Evolutionary conservation across 1,140 invertebrate species (phyloP), one percentile per base, ranked within the genome.

Genomic region (Monomorium pharaonis): DNA sequence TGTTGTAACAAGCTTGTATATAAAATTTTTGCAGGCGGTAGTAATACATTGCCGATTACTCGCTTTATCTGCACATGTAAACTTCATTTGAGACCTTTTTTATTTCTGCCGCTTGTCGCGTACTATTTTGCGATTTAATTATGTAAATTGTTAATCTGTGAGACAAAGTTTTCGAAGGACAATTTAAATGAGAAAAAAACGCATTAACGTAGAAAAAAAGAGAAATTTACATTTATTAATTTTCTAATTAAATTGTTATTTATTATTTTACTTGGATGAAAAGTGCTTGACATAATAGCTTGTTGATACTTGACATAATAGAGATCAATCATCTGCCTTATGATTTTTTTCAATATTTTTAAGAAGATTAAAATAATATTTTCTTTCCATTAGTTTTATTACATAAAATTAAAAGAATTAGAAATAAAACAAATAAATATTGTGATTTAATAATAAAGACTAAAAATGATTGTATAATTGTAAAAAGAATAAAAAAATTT

Each of bases 91-190:
- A 16, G n/a, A 18, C n/a, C n/a, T 24, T 21, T n/a, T 67, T 78
- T 51, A 65, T 65, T 78, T 51, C 16, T 63, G 4, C 12, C 16
- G 56, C n/a, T 4, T 27, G 27, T 27, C 42, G 5, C 47, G 6
- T 65, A 81, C 27, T 83, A 54, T 37, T 49, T 78, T 24, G 37
- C 12, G 78, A 42, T 51, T 60, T 83, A 83, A 83, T 83, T 72
- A 74, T 24, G 18, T 27, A n/a, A 83, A 14, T 54, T 18, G 67
- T 16, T 10, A 30, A 30, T 30, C 21, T 10, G 21, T 10, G 14
- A 12, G 14, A 58, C 33, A 70, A 51, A 56, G 12, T 47, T 58
- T 56, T 47, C 16, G 24, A 58, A 42, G 1, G 0, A n/a, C 2
- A 21, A 16, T 14, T 54, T 16, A 7, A 14, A 69, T 30, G 30